Evolutionary conservation across 30 jellyfish, hydroid and myxozoan genomes (phyloP).

Genomic region (Mastigias papua): DNA sequence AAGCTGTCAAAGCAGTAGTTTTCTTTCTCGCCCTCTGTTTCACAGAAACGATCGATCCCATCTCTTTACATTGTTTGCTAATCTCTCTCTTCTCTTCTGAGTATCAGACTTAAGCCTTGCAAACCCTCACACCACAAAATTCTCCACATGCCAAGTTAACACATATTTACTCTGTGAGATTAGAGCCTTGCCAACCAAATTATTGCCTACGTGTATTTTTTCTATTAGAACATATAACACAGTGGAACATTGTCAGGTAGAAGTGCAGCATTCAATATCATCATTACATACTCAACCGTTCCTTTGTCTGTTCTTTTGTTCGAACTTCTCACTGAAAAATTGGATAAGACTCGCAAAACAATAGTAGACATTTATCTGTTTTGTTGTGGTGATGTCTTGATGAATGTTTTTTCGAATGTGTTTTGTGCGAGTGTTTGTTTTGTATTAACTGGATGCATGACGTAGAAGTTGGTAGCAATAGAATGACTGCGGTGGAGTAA

Average conservation of each 20-base stretch:
- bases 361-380: background rate
- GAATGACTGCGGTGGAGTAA: no score
- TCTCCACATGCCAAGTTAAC: background rate
- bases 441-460: no score
- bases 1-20: slow-evolving; percentile 39
- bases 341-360: background rate
- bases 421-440: no score
- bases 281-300: no score
- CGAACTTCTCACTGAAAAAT: background rate
- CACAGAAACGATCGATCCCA: slow-evolving; percentile 70
- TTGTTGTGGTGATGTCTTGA: background rate
- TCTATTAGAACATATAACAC: no score
- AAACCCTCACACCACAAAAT: background rate
- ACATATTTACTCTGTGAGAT: background rate
- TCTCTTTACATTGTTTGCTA: background rate
- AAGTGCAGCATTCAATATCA: no score
- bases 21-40: slow-evolving; percentile 66
- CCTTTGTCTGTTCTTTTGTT: background rate
- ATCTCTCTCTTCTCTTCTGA: background rate
- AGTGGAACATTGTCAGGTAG: no score
- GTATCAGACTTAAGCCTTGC: background rate
- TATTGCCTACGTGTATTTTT: background rate
- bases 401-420: no score
- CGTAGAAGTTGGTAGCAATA: no score
- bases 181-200: background rate